Conservation (phyloP, 2,888 invertebrate genomes). For the Cephus spinipes region DNA sequence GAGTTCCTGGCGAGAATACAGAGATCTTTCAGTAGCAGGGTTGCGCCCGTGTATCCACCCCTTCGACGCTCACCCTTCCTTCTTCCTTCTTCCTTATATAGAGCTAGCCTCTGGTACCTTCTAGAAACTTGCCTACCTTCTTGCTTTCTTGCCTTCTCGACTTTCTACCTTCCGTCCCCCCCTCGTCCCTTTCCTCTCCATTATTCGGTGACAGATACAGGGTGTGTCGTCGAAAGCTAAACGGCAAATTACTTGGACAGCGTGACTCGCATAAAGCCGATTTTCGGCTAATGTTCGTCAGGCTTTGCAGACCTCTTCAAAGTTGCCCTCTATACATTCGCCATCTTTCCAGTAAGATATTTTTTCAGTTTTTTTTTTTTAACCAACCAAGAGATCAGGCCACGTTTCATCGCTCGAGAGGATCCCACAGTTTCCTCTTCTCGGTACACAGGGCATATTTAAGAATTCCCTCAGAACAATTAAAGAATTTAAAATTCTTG, state of each 20-base stretch:
- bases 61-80: conserved; percentile 6
- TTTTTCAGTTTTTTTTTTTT: not conserved
- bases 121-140: not conserved
- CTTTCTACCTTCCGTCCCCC: not conserved
- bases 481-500: not conserved
- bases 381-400: not conserved
- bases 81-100: conserved; percentile 18
- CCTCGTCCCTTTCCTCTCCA: not conserved
- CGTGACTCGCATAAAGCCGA: conserved; percentile 42
- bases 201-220: conserved; percentile 15
- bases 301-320: conserved; percentile 25
- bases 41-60: conserved; percentile 28
- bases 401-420: not conserved
- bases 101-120: not conserved
- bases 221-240: conserved; percentile 48
- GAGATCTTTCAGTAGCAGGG: conserved; percentile 39
- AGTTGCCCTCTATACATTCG: not conserved
- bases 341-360: not conserved
- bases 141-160: conserved; percentile 10
- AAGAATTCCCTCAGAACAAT: not conserved
- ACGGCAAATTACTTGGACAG: conserved; percentile 39
- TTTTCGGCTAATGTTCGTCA: conserved; percentile 34
- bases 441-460: not conserved
- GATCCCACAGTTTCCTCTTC: not conserved
- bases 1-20: conserved; percentile 61